These are phyloP conservation scores for Pseudococcus jackbeardsleyi DNA, from an alignment of 2,888 invertebrate genomes.

Conservation along the genomic window DNA sequence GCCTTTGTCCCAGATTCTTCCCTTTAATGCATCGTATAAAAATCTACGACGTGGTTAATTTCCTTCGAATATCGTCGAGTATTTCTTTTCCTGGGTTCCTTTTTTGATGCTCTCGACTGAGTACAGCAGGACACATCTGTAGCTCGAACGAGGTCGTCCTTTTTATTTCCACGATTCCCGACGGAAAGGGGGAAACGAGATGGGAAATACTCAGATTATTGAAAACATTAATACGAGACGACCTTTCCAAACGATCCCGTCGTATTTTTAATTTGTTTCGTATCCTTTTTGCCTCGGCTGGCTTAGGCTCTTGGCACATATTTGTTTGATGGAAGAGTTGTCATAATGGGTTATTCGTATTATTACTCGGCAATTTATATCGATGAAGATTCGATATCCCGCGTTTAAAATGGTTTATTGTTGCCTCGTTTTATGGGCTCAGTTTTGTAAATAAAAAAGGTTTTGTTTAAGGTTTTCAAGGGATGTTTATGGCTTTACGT, in stretches of 20 bases:
- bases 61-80: background rate
- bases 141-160: background rate
- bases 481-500: too few relatives aligned
- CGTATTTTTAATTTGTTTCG: background rate
- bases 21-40: background rate
- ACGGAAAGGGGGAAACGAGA: background rate
- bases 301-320: background rate
- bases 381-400: background rate
- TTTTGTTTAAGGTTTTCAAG: too few relatives aligned
- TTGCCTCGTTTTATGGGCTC: background rate
- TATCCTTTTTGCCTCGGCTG: background rate
- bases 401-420: background rate
- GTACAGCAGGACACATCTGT: too few relatives aligned
- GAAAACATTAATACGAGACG: too few relatives aligned
- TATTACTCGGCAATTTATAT: background rate
- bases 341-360: background rate
- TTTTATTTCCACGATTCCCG: background rate
- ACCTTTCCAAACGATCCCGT: background rate
- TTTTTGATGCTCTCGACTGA: too few relatives aligned
- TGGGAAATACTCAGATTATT: background rate
- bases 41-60: conserved; percentile 24
- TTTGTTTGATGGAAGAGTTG: background rate
- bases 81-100: background rate
- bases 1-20: too few relatives aligned
- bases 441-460: background rate